Conservation (phyloP, 2,113 vertebrate genomes). For the Ciconia boyciana region DNA sequence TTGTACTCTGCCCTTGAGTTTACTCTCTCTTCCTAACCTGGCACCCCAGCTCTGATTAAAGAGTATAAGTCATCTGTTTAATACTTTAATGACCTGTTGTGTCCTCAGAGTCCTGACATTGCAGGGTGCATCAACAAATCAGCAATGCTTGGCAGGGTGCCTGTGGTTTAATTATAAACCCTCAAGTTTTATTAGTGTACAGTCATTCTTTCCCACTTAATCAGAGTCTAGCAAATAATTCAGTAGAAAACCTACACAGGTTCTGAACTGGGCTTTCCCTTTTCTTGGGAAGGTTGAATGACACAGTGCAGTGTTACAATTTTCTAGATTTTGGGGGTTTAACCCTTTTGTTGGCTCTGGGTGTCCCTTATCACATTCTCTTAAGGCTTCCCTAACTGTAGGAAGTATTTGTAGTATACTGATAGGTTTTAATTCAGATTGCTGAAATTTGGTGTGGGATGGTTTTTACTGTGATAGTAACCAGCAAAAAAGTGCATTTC, state of each 20-base stretch:
- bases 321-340: background rate
- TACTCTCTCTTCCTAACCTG: slow-evolving; percentile 27
- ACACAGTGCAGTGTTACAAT: background rate
- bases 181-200: slow-evolving; percentile 64
- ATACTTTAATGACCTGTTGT: slow-evolving; percentile 54
- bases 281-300: background rate
- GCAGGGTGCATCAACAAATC: slow-evolving; percentile 55
- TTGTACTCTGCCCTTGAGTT: slow-evolving; percentile 37
- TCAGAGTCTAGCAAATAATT: slow-evolving; percentile 56
- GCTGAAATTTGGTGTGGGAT: background rate
- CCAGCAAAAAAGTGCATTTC: background rate
- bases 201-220: slow-evolving; percentile 55
- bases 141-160: slow-evolving; percentile 38
- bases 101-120: slow-evolving; percentile 48
- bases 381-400: background rate
- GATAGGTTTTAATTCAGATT: background rate
- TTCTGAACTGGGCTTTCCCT: background rate
- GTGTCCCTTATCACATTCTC: background rate
- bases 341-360: background rate
- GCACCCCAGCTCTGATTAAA: slow-evolving; percentile 54
- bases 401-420: background rate
- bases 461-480: background rate
- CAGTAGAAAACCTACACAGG: background rate
- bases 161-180: slow-evolving; percentile 60
- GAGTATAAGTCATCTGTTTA: slow-evolving; percentile 51